Evolutionary conservation across 2,113 vertebrate species (phyloP).

Genomic region (rabbit (Oryctolagus cuniculus)): mOryCun1.1 NC_091432.1:109390501-109391000

Average conservation of each 20-base stretch:
- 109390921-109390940: not conserved
- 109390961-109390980: not conserved
- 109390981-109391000: not conserved
- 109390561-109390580: slow-evolving; percentile 29
- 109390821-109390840: not conserved
- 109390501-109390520: slow-evolving; percentile 37
- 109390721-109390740: slow-evolving; percentile 74
- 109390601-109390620: slow-evolving; percentile 71
- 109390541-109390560: not conserved
- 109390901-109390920: not conserved
- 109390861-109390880: slow-evolving; percentile 23
- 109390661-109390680: slow-evolving; percentile 86
- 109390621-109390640: slow-evolving; percentile 87
- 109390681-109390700: slow-evolving; percentile 82
- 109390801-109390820: not conserved
- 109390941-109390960: not conserved
- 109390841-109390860: not conserved
- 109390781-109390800: slow-evolving; percentile 43
- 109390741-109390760: slow-evolving; percentile 56
- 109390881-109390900: not conserved
- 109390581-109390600: slow-evolving; percentile 8
- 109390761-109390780: slow-evolving; percentile 25
- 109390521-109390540: not conserved
- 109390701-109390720: slow-evolving; percentile 82
- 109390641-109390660: slow-evolving; percentile 77